Base-by-base conservation (phyloP, 2,888 invertebrate species). In the Xylophagus ater region DNA sequence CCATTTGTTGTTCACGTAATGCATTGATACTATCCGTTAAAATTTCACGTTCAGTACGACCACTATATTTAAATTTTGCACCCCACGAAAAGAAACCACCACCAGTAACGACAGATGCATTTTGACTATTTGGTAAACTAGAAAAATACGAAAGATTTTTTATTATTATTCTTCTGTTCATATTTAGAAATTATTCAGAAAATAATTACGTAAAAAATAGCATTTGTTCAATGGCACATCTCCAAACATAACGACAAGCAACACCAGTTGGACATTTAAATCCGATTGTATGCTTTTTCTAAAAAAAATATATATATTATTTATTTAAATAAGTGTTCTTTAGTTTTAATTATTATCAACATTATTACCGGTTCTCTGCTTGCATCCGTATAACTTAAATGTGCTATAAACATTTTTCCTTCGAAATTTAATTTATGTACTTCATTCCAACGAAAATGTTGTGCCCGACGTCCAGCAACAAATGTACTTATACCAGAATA, bases 161-260 rank as follows among this genome's bases (percentile, higher is more conserved):
- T 9, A 23, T 10, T n/a, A 23, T 8, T 23, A 23, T 23, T 23
- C 23, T 2, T 3, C 10, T 13, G 28, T 7, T 7, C 13, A 8
- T 3, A 7, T 10, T 10, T 12, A n/a, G 29, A 30, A 30, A 12
- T 21, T 29, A 40, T 20, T 7, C 5, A 38, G 23, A 29, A 43
- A 29, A 5, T 26, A 73, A 81, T 79, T 69, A 93, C 93, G 94
- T 96, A 68, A 93, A 97, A 70, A 97, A 97, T 50, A 94, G 71
- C 81, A 94, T 89, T 68, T 96, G 96, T 60, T 96, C 94, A 49
- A 96, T 88, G 33, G 94, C 92, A 69, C 93, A 93, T 59, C 88
- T 79, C 96, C 96, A 97, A 46, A 97, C 81, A 67, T 96, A 92
- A 50, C 93, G 81, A 60, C 94, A 94, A 37, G 90, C 83, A 29